phyloP scores from a whole-genome alignment of 2,113 vertebrate species.

The Tapirus terrestris region DNA sequence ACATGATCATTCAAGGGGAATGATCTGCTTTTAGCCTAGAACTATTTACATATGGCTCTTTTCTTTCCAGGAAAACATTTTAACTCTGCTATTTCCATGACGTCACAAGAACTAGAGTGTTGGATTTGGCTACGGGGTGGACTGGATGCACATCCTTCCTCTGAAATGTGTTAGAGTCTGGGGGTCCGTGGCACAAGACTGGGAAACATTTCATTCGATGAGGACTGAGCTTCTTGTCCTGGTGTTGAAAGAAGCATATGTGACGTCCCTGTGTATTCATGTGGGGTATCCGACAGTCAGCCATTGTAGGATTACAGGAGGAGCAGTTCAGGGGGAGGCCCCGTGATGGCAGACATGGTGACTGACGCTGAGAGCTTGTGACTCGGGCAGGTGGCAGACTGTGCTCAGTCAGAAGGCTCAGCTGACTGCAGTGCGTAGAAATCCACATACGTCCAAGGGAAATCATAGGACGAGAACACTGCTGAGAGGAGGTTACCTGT shows the following conservation, averaged over 20 bases:
- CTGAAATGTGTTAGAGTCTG: no score
- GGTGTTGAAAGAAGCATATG: accelerated
- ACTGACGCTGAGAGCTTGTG: no score
- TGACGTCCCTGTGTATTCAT: no score
- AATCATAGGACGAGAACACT: no score
- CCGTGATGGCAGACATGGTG: no score
- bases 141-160: no score
- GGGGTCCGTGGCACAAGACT: accelerated
- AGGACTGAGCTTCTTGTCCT: neutral
- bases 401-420: no score
- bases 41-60: accelerated
- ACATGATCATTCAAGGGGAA: accelerated
- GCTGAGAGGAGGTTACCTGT: no score
- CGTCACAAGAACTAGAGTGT: accelerated
- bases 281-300: accelerated
- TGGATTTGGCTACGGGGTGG: accelerated
- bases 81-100: accelerated
- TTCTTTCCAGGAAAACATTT: neutral
- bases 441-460: no score
- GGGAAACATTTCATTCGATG: neutral
- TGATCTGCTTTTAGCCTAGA: accelerated
- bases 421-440: no score
- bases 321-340: no score
- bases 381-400: no score
- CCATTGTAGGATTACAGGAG: accelerated